phyloP scores from a whole-genome alignment of 2,113 vertebrate species.

The Lates calcarifer region DNA sequence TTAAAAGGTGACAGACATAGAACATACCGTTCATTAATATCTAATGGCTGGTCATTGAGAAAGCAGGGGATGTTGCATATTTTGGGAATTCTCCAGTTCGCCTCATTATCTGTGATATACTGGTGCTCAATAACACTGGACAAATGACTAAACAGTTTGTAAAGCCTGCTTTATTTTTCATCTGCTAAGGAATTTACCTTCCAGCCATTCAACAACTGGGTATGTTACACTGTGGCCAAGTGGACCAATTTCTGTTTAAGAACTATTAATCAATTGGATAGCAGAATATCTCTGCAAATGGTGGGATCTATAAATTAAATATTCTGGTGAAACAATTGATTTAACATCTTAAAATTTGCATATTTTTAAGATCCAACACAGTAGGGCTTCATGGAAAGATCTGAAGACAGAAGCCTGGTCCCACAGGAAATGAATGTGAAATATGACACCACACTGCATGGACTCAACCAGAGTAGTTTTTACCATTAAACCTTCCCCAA shows the following conservation, averaged over 20 bases:
- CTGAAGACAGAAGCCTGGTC: neutral
- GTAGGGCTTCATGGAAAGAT: neutral
- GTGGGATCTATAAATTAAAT: neutral
- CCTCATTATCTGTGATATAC: neutral
- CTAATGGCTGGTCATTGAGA: slow-evolving; percentile 30
- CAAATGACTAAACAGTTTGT: slow-evolving; percentile 20
- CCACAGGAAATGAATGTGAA: neutral
- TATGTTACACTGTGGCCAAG: neutral
- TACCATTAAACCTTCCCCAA: neutral
- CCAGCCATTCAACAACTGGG: neutral
- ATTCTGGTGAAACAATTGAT: neutral
- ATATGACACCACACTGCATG: neutral
- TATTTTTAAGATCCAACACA: neutral
- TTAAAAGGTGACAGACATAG: slow-evolving; percentile 35
- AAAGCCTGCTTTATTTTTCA: neutral
- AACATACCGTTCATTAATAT: slow-evolving; percentile 13
- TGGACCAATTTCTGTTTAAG: neutral
- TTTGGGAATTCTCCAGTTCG: slow-evolving; percentile 59
- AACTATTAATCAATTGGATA: neutral
- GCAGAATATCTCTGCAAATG: neutral
- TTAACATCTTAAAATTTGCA: neutral
- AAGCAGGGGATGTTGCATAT: slow-evolving; percentile 51
- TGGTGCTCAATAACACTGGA: neutral
- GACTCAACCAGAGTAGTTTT: neutral
- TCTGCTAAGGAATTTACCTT: neutral